phyloP scores from a whole-genome alignment of 2,113 vertebrate species.

The Myxocyprinus asiaticus region DNA sequence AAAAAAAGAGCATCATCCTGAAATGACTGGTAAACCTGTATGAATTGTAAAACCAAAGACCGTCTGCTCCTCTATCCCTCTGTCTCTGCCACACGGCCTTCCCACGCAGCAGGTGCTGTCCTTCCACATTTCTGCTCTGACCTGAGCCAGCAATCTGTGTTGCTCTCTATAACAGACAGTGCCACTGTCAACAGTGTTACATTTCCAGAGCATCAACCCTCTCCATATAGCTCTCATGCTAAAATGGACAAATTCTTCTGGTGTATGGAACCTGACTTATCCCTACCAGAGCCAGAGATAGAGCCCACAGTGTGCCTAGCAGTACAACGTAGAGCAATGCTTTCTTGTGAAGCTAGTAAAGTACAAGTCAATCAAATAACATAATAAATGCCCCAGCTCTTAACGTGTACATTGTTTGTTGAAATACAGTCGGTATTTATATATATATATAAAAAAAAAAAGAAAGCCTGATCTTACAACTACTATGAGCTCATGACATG shows the following conservation, averaged over 20 bases:
- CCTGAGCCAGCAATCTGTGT: slow-evolving; percentile 24
- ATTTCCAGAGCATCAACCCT: background rate
- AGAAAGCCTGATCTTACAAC: no score
- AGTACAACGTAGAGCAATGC: no score
- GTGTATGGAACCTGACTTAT: slow-evolving; percentile 1
- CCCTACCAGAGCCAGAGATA: background rate
- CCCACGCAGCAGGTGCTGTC: slow-evolving; percentile 36
- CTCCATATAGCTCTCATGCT: slow-evolving; percentile 10
- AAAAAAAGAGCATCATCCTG: no score
- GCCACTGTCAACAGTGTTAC: slow-evolving; percentile 25
- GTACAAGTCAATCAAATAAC: background rate
- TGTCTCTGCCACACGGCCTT: slow-evolving; percentile 8
- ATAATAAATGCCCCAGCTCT: no score
- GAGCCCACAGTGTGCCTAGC: background rate
- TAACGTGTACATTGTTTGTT: no score
- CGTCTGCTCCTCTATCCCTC: no score
- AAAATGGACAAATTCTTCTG: background rate
- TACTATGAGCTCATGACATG: no score
- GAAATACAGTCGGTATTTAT: no score
- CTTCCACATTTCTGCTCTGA: slow-evolving; percentile 35
- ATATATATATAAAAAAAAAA: no score
- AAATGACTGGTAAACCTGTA: no score
- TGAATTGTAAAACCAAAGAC: no score
- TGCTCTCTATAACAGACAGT: slow-evolving; percentile 29
- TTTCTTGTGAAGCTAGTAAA: background rate